These are phyloP conservation scores for Physeter macrocephalus DNA, from an alignment of 2,113 vertebrate genomes.

Conservation along the genomic window DNA sequence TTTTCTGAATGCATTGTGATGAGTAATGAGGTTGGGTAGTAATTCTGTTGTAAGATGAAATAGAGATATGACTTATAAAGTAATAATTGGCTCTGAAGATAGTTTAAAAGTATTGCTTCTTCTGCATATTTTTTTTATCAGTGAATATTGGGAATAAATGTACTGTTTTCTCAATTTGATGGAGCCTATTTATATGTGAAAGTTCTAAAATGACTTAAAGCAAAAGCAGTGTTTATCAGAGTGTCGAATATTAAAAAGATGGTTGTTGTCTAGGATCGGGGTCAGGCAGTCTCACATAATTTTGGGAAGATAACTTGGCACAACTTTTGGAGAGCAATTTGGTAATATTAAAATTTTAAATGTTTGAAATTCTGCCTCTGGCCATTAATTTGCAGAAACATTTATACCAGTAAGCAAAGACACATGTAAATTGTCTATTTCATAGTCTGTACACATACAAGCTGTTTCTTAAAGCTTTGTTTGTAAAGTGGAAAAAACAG, in stretches of 20 bases:
- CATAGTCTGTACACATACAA: background rate
- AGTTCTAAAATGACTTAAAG: background rate
- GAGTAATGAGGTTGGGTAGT: background rate
- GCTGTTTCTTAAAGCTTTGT: background rate
- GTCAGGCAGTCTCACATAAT: background rate
- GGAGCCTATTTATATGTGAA: background rate
- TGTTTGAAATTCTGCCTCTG: background rate
- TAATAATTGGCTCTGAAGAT: background rate
- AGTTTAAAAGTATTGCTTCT: slow-evolving; percentile 24
- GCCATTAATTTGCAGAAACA: background rate
- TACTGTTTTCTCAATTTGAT: background rate
- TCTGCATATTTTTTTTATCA: background rate
- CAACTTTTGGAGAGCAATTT: background rate
- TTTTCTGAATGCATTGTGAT: background rate
- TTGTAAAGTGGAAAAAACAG: background rate
- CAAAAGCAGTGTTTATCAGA: background rate
- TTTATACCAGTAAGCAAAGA: background rate
- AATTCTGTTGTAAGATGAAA: background rate
- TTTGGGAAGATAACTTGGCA: background rate
- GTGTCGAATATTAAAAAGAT: background rate
- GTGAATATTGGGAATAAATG: background rate
- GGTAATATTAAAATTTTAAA: background rate
- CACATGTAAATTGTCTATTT: background rate
- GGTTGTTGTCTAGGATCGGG: background rate
- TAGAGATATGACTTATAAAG: background rate